phyloP scores from a whole-genome alignment of 1,140 invertebrate species.

The Saccostrea cuccullata region DNA sequence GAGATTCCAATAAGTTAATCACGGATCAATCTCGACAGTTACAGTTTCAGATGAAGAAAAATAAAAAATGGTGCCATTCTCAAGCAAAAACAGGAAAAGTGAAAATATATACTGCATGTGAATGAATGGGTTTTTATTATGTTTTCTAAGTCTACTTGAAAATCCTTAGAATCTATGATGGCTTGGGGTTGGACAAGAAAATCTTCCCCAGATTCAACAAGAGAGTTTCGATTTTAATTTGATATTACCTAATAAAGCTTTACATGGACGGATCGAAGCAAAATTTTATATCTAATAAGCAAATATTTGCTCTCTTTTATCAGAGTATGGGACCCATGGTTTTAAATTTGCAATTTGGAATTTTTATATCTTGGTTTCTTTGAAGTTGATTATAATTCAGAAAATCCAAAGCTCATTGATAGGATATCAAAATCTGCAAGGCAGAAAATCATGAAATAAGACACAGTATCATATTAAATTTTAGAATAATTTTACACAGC shows the following conservation, averaged over 20 bases:
- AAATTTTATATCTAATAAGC: constrained; percentile 38
- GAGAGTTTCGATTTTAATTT: constrained; percentile 28
- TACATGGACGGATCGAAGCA: constrained; percentile 30
- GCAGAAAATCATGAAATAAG: constrained; percentile 34
- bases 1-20: constrained; percentile 36
- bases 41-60: constrained; percentile 33
- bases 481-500: constrained; percentile 17
- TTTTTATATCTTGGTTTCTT: constrained; percentile 23
- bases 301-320: constrained; percentile 38
- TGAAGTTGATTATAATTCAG: constrained; percentile 32
- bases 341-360: constrained; percentile 32
- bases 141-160: constrained; percentile 12
- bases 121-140: background rate
- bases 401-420: constrained; percentile 28
- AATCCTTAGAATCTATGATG: constrained; percentile 13
- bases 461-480: constrained; percentile 34
- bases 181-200: background rate
- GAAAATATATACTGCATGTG: background rate
- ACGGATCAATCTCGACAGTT: constrained; percentile 17
- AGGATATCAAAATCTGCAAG: constrained; percentile 23
- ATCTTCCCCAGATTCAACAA: constrained; percentile 1
- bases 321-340: constrained; percentile 28
- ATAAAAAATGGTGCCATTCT: constrained; percentile 11
- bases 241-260: constrained; percentile 36
- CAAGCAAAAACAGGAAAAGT: background rate